These are phyloP conservation scores for Probosciger aterrimus DNA, from an alignment of 2,113 vertebrate species.

Conservation along the genomic window DNA sequence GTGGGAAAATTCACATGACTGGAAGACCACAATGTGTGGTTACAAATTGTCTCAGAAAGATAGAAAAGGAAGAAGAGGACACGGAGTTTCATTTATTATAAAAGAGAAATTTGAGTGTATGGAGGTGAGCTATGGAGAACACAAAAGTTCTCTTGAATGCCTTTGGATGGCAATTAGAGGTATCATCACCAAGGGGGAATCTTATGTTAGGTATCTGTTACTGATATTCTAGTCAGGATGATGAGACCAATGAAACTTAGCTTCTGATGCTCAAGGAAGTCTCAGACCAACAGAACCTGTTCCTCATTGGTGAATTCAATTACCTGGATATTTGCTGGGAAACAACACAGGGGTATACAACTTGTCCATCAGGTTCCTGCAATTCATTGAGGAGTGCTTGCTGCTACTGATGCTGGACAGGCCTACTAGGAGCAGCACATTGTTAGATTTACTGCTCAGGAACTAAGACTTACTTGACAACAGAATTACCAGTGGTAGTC, in stretches of 20 bases:
- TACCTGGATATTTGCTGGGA: not conserved
- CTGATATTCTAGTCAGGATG: not conserved
- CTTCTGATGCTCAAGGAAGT: not conserved
- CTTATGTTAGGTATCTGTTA: not conserved
- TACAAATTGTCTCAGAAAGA: not conserved
- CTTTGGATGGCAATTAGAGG: not conserved
- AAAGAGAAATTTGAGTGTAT: not conserved
- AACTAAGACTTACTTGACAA: not conserved
- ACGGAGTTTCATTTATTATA: not conserved
- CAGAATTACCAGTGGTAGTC: too few relatives aligned
- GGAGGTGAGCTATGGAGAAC: not conserved
- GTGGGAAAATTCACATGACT: not conserved
- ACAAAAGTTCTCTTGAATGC: not conserved
- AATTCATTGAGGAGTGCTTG: not conserved
- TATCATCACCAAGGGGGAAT: not conserved
- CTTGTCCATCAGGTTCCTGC: not conserved
- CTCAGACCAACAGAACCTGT: not conserved
- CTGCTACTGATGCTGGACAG: not conserved
- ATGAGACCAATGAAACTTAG: fast-evolving
- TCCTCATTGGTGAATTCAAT: not conserved
- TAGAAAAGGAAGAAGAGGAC: not conserved
- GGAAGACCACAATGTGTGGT: not conserved
- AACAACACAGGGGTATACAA: fast-evolving
- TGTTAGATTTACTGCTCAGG: not conserved
- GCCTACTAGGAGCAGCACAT: not conserved